Evolutionary conservation across 2,888 invertebrate genomes (phyloP).

Genomic region (Melanostoma mellinum): DNA sequence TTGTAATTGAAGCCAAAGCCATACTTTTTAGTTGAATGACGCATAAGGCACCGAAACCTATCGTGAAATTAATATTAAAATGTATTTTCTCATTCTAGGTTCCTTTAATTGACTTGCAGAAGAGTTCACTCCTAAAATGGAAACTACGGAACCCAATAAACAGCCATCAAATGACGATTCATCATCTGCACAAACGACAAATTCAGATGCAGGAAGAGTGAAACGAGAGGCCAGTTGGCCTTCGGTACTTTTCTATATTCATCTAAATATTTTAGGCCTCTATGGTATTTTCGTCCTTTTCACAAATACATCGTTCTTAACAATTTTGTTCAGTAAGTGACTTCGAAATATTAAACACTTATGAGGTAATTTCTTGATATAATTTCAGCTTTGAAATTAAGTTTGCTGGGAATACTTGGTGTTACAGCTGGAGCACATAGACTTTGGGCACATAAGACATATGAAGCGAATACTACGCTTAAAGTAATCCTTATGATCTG

Average conservation of each 20-base stretch:
- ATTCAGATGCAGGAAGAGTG: constrained; percentile 76
- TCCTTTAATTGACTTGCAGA: background rate
- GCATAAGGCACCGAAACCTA: too few relatives aligned
- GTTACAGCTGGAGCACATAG: constrained; percentile 96
- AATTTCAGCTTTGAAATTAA: constrained; percentile 85
- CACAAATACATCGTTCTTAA: constrained; percentile 85
- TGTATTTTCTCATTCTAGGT: background rate
- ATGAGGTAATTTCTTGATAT: constrained; percentile 52
- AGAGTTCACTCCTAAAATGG: constrained; percentile 37
- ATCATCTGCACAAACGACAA: constrained; percentile 15
- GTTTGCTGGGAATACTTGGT: constrained; percentile 87
- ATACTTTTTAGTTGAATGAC: too few relatives aligned
- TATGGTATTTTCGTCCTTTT: constrained; percentile 86
- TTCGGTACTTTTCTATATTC: constrained; percentile 88
- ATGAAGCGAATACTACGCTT: constrained; percentile 88
- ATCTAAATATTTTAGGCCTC: constrained; percentile 87
- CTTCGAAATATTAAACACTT: constrained; percentile 2
- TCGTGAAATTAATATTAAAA: constrained; percentile 4
- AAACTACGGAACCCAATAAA: constrained; percentile 34
- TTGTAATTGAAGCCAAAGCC: too few relatives aligned
- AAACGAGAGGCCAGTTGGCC: constrained; percentile 88
- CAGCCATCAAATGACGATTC: constrained; percentile 19
- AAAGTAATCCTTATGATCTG: constrained; percentile 90
- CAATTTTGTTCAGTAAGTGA: constrained; percentile 86
- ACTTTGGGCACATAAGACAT: constrained; percentile 95